Base-by-base conservation (phyloP, 2,888 invertebrate species). In the Ceriagrion tenellum region DNA sequence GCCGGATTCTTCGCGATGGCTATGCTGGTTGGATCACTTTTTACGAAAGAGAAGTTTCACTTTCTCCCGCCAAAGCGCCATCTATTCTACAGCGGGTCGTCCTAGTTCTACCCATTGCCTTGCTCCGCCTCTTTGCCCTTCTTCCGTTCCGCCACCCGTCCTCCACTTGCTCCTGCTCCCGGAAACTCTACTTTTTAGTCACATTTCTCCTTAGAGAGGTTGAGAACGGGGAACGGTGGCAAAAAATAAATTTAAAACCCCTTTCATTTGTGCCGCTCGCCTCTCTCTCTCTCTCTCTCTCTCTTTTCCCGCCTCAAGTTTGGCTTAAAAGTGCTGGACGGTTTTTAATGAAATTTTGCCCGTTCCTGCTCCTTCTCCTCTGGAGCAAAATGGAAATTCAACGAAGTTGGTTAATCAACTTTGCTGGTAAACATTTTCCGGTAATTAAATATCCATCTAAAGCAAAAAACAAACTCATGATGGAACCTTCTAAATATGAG, bases 281-380 rank as follows among this genome's bases (percentile, higher is more conserved):
- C n/a, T n/a, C 69, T n/a, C 69, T 6, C 10, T n/a, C 12, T 56
- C 16, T 56, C 56, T 56, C 8, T 59, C 59, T 59, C 59, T 59
- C 69, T 69, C 69, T 69, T n/a, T n/a, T 69, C 69, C 3, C n/a
- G 16, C n/a, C 35, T 35, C 35, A 81, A 81, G 81, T 81, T 81
- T 35, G 81, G 81, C 30, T 81, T 35, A 81, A 59, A 69, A 30
- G 81, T 81, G 81, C 30, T 81, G 81, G 12, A 35, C 81, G 81
- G 81, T 35, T 81, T 81, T 81, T 81, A 81, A 81, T 81, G 81
- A 81, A 81, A 81, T 81, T 81, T 81, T 16, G 81, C n/a, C 69
- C 69, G 16, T 16, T n/a, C 69, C n/a, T 69, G 20, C 12, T 69
- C 30, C 35, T 35, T 35, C 81, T 81, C 18, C 81, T 81, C 35